Percentiles rank a stretch among this genome's conserved stretches.
phyloP scores from a whole-genome alignment of 64 coral and sea anemone species.

The Stichodactyla mertensii region DNA sequence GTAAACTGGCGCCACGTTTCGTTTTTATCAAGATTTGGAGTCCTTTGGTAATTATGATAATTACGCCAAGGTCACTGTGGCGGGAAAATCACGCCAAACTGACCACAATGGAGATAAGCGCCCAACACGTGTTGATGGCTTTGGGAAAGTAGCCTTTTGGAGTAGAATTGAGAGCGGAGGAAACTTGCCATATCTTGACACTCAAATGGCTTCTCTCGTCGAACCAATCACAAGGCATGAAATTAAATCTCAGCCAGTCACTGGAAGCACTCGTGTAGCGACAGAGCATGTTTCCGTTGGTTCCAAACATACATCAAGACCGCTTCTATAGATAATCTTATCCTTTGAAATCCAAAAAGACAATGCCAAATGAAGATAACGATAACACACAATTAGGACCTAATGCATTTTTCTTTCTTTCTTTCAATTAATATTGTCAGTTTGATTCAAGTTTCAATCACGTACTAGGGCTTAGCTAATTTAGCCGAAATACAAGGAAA shows the following conservation, averaged over 20 bases:
- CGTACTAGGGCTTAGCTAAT: background rate
- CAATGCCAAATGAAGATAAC: background rate
- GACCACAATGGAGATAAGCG: slow-evolving; percentile 5
- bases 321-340: background rate
- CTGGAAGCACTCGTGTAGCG: background rate
- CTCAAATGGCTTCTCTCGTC: background rate
- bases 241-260: background rate
- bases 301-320: background rate
- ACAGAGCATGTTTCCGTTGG: background rate
- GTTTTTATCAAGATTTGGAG: background rate
- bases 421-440: background rate
- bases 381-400: background rate
- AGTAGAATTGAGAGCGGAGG: background rate
- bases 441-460: background rate
- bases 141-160: background rate
- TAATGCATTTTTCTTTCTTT: background rate
- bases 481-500: background rate
- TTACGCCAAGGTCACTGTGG: background rate
- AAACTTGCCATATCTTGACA: background rate
- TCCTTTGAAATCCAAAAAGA: background rate
- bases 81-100: background rate
- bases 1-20: background rate
- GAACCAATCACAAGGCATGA: background rate
- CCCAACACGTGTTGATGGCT: background rate
- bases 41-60: background rate